Percentiles rank a stretch among this genome's conserved stretches.
These are phyloP conservation scores for Vidua chalybeata DNA, from an alignment of 2,113 vertebrate genomes.

Conservation along the genomic window DNA sequence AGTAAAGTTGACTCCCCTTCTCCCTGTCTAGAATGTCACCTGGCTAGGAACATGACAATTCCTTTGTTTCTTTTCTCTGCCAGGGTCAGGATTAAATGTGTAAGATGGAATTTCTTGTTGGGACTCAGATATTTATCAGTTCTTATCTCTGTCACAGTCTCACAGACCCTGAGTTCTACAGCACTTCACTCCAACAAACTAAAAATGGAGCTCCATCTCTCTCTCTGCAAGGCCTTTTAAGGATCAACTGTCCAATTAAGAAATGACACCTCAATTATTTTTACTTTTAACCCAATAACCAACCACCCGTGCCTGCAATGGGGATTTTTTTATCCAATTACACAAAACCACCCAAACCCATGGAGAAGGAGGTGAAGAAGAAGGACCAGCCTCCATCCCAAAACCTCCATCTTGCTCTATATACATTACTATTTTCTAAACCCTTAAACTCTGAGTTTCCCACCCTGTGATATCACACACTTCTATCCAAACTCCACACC, in stretches of 20 bases:
- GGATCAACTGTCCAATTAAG: not conserved
- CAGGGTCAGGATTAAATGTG: not conserved
- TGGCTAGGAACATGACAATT: not conserved
- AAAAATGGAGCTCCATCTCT: not conserved
- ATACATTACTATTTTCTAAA: not conserved
- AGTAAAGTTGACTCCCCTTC: not conserved
- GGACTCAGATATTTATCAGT: not conserved
- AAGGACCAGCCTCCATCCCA: accelerated
- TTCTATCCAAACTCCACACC: not conserved
- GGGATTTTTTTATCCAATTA: not conserved
- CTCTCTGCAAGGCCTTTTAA: not conserved
- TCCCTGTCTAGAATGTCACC: not conserved
- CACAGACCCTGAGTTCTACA: not conserved
- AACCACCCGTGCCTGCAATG: not conserved
- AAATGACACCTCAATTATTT: not conserved
- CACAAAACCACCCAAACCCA: not conserved
- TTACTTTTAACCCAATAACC: not conserved
- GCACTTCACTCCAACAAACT: not conserved
- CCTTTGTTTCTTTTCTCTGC: not conserved
- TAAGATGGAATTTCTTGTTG: not conserved
- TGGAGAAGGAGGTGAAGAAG: not conserved
- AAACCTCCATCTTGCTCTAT: not conserved
- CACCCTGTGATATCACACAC: too few species aligned
- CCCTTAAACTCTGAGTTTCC: not conserved
- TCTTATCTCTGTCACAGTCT: not conserved